Percentiles rank a stretch among this genome's conserved stretches.
Conservation (phyloP, 2,113 vertebrate species). For the Melanotaenia duboulayi region DNA sequence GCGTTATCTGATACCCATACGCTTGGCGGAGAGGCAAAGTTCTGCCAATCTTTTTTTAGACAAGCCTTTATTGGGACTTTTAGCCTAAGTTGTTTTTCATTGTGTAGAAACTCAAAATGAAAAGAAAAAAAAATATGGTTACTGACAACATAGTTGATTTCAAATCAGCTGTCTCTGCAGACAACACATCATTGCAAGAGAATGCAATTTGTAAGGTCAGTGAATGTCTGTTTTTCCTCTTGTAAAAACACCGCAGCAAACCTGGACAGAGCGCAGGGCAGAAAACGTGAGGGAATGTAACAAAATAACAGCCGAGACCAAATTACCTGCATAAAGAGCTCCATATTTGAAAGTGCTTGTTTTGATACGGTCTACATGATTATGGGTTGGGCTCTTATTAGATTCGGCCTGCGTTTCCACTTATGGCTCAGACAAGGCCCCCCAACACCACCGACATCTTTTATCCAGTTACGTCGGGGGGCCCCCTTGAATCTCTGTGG, state of each 20-base stretch:
- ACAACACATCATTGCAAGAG: constrained; percentile 7
- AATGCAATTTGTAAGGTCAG: constrained; percentile 53
- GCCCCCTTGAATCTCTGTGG: constrained; percentile 11
- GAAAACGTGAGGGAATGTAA: constrained; percentile 46
- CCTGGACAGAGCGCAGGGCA: constrained; percentile 7
- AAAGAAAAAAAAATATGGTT: constrained; percentile 22
- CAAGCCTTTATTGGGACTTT: constrained; percentile 24
- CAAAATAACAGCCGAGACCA: constrained; percentile 48
- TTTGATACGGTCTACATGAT: constrained; percentile 60
- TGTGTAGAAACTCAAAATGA: background rate
- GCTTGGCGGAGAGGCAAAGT: constrained; percentile 32
- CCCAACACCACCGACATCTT: constrained; percentile 27
- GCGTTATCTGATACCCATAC: constrained; percentile 62
- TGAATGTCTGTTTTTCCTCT: constrained; percentile 44
- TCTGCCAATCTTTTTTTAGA: constrained; percentile 32
- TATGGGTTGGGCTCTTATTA: constrained; percentile 54
- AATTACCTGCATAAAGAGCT: constrained; percentile 55
- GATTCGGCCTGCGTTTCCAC: constrained; percentile 63
- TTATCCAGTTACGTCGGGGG: constrained; percentile 66
- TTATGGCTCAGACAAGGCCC: constrained; percentile 48
- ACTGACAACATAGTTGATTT: constrained; percentile 9
- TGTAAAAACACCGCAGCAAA: constrained; percentile 24
- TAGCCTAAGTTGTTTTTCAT: background rate
- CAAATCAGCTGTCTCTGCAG: constrained; percentile 22
- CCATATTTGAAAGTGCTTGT: constrained; percentile 33